Base-by-base conservation (phyloP, 2,113 vertebrate species). In the Otus sunia region DNA sequence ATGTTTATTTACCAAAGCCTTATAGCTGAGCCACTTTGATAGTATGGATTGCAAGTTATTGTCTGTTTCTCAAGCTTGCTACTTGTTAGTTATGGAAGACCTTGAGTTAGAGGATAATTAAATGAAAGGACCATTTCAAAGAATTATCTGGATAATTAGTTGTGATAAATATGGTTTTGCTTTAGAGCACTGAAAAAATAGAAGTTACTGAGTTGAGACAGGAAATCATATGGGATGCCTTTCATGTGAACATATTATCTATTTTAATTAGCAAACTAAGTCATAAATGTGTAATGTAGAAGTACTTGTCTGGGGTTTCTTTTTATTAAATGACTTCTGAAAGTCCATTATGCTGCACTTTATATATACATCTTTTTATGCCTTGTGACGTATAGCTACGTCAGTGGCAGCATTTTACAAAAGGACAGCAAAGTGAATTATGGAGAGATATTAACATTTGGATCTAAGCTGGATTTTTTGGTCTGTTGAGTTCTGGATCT, bases 61-160 rank as follows among this genome's bases (percentile, higher is more conserved):
- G 53, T 83, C 63, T 75, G 27, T 76, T 92, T 81, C 43, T 82
- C 29, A 7, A 53, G 47, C 59, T 92, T 0, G 3, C 26, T 63
- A 75, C 74, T 83, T 79, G 18, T 92, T 94, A 88, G 88, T 90
- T 96, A 93, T 1, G 3, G 85, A 85, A 91, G 75, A 86, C 52
- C 81, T 75, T 32, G 17, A 68, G 58, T 87, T 92, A 82, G 52
- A 93, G 68, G 76, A 89, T 91, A 90, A 92, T 96, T 94, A 89
- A 96, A 97, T 64, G 93, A 95, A 96, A 92, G 56, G 56, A 88
- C 69, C 43, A 82, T 90, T 97, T 93, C 86, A 96, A 91, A 43
- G 75, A 97, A 94, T 96, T 96, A 94, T 88, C 86, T 90, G 63
- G 58, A 82, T 75, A 97, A 82, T 96, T 97, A 97, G 64, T 87